Base-by-base conservation (phyloP, 1,140 invertebrate genomes). In the Cydia amplana region DNA sequence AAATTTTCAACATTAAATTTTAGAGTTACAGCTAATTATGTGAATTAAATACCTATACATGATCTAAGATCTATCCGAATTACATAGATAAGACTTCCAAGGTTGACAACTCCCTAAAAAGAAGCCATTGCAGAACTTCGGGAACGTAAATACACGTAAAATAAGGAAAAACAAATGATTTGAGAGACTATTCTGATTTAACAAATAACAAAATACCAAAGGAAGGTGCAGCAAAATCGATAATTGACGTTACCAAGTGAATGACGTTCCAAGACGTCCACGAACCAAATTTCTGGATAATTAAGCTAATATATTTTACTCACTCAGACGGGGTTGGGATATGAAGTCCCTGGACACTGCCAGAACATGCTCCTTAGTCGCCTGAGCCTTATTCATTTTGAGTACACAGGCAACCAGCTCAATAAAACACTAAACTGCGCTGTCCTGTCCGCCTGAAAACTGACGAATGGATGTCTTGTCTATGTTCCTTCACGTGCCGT, bases 301-400 rank as follows among this genome's bases (percentile, higher is more conserved):
- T 72, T 70, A 60, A 23, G 51, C 7, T 18, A 18, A 18, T 18
- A 74, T 67, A 28, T 77, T 76, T 49, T 92, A 97, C 97, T 97
- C 95, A 99, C 98, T 98, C 79, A 99, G 94, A 89, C 98, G 96
- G 67, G 99, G 99, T 89, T 99, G 98, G 67, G 98, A 98, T 85
- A 99, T 97, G 93, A 99, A 99, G 94, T 99, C 97, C 85, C 99
- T 94, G 75, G 97, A 97, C 70, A 99, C 97, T 75, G 98, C 98
- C 85, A 99, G 94, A 91, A 96, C 95, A 94, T 99, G 97, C 88
- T 98, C 96, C 88, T 94, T 94, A 75, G 81, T 85, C 46, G 89
- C 89, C 79, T 91, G 85, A 67, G 80, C 83, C 82, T 83, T 87
- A 77, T 87, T 85, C 89, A 91, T 92, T 85, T 87, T 89, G 85